Base-by-base conservation (phyloP, 2,888 invertebrate species). In the Boloria euphrosyne region DNA sequence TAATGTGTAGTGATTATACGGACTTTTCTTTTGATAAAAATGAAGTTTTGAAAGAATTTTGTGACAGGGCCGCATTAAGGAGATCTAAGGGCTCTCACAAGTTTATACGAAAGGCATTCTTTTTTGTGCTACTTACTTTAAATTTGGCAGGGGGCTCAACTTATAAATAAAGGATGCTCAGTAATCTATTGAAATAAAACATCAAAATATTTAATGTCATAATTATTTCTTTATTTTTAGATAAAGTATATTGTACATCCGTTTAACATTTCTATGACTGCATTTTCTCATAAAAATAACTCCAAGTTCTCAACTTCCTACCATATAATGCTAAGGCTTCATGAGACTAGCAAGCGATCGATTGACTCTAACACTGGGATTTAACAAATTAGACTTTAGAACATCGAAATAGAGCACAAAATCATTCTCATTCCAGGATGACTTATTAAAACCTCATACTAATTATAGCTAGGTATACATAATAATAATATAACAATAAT, bases 241-340 rank as follows among this genome's bases (percentile, higher is more conserved):
- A 77, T 84, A 82, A 80, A 75, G 66, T 76, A 80, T 84, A 85
- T 85, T 79, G 78, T 86, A 86, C 85, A 86, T 80, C 77, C 74
- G 76, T 79, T 80, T 80, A 82, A 80, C 76, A 82, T 76, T 71
- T 79, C 79, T 81, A 83, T 82, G 83, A 86, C 85, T 85, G 83
- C 76, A 78, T 73, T 59, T 75, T 75, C 70, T 76, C 76, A 74
- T 66, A 74, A 78, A 80, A 82, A 81, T 79, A 78, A 78, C 47
- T 59, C 46, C 55, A 22, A 22, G 22, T 22, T 3, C n/a, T n/a
- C 22, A 55, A 50, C 46, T 59, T 14, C 46, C 59, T 52, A 47
- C 58, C 51, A 62, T 47, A 47, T 43, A 53, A 64, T 38, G 63
- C 57, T 43, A 58, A 66, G 54, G 14, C 54, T 44, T 55, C 53